Base-by-base conservation (phyloP, 2,113 vertebrate species). In the Salvelinus fontinalis region DNA sequence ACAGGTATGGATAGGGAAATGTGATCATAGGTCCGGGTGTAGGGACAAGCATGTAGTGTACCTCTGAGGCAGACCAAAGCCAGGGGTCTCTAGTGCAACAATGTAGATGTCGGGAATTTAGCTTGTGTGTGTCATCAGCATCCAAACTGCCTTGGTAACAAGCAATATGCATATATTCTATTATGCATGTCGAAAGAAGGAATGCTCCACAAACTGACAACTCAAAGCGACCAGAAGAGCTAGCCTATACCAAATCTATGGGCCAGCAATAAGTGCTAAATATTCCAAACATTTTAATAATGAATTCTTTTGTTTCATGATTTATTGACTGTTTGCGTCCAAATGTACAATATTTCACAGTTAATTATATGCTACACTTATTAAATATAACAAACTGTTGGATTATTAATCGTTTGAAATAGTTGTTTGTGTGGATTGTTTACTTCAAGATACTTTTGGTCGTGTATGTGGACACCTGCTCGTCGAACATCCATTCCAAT, bases 61-160 rank as follows among this genome's bases (percentile, higher is more conserved):
- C 16, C 54, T 57, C 54, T 57, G 18, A 57, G 54, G 4, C 54
- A 57, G 14, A 20, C 7, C 5, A 57, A 57, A 18, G 54, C 4
- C 1, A 57, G 59, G n/a, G 20, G 59, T 20, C 59, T n/a, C 18
- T 68, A 4, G 67, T 68, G 67, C 24, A 18, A 2, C 20, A 11
- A 20, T 59, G 39, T 54, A 18, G 5, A 54, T 54, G 20, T 20
- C 4, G 18, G 14, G 34, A 64, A 73, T 73, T 73, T 64, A 66
- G 34, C 34, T 76, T 70, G 57, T 48, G 71, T 80, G 71, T 75
- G 69, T 54, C 74, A 80, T 73, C 24, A 64, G 22, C 7, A 54
- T 54, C 3, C 16, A 54, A 54, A 54, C 51, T 54, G 51, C 4
- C 16, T 18, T 18, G 51, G 12, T 13, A 54, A 54, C 14, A 18